These are phyloP conservation scores for Podocnemis expansa DNA, from an alignment of 2,113 vertebrate genomes.

Conservation along the genomic window DNA sequence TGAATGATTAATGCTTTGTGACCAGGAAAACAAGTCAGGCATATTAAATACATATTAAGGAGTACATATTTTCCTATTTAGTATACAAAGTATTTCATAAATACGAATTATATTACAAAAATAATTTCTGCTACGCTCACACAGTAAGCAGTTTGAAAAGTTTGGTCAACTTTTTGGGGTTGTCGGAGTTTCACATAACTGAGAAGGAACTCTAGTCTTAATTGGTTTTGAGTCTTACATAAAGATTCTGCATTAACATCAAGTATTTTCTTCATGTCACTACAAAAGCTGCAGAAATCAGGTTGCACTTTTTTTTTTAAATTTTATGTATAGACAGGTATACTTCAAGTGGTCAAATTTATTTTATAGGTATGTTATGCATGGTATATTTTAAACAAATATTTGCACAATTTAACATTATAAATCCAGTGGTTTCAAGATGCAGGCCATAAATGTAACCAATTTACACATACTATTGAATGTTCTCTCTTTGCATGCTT, in stretches of 20 bases:
- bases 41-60: constrained; percentile 87
- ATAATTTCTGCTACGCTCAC: constrained; percentile 99
- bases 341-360: constrained; percentile 80
- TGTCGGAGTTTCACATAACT: constrained; percentile 78
- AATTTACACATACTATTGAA: constrained; percentile 83
- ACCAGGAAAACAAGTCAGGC: constrained; percentile 86
- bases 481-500: constrained; percentile 86
- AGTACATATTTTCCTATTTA: constrained; percentile 85
- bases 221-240: constrained; percentile 74
- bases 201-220: constrained; percentile 76
- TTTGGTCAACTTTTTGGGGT: constrained; percentile 83
- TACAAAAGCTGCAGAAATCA: constrained; percentile 75
- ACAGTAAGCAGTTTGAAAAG: constrained; percentile 96
- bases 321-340: constrained; percentile 79
- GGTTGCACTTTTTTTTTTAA: constrained; percentile 61
- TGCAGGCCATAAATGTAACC: constrained; percentile 84
- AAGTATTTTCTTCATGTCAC: constrained; percentile 76
- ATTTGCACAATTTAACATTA: constrained; percentile 84
- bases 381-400: constrained; percentile 82
- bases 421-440: constrained; percentile 84
- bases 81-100: constrained; percentile 99
- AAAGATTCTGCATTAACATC: constrained; percentile 78
- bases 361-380: constrained; percentile 80
- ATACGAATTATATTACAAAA: constrained; percentile 99
- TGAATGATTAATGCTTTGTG: constrained; percentile 82